These are phyloP conservation scores for Lucifuga dentata DNA, from an alignment of 2,113 vertebrate species.

Conservation along the genomic window DNA sequence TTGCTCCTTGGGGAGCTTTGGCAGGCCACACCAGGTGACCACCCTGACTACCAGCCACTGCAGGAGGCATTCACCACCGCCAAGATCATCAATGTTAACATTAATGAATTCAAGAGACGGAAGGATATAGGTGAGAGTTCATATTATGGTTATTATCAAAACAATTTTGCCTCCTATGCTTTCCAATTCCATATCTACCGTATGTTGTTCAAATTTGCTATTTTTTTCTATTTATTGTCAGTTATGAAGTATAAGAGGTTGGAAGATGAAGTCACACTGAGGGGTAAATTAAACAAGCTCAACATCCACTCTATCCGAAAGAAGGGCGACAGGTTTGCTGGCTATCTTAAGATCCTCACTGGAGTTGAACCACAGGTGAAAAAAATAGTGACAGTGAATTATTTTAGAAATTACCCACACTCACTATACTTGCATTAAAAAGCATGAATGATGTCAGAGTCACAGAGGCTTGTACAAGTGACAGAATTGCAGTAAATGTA, in stretches of 20 bases:
- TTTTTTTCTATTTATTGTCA: constrained; percentile 67
- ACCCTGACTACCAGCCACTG: constrained; percentile 86
- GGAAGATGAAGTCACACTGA: constrained; percentile 93
- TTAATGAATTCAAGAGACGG: constrained; percentile 95
- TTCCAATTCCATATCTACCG: not conserved
- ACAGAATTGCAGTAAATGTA: not conserved
- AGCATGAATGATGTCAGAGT: no score
- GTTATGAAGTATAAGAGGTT: constrained; percentile 95
- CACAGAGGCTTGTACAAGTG: no score
- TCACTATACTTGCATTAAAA: no score
- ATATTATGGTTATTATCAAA: no score
- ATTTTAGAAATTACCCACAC: no score
- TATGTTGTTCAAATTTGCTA: not conserved
- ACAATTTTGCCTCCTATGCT: not conserved
- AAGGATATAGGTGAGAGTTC: constrained; percentile 91
- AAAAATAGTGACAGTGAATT: no score
- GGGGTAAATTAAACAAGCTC: constrained; percentile 91
- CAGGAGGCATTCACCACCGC: constrained; percentile 87
- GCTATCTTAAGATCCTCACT: constrained; percentile 92
- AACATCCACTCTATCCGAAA: constrained; percentile 97
- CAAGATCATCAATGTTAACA: constrained; percentile 92
- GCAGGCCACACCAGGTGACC: constrained; percentile 90
- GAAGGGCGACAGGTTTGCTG: constrained; percentile 95
- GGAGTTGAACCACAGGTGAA: constrained; percentile 94
- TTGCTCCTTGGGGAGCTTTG: constrained; percentile 90